Evolutionary conservation across 35 echinoderm and acorn worm genomes (phyloP).

Genomic region (Amphiura filiformis): DNA sequence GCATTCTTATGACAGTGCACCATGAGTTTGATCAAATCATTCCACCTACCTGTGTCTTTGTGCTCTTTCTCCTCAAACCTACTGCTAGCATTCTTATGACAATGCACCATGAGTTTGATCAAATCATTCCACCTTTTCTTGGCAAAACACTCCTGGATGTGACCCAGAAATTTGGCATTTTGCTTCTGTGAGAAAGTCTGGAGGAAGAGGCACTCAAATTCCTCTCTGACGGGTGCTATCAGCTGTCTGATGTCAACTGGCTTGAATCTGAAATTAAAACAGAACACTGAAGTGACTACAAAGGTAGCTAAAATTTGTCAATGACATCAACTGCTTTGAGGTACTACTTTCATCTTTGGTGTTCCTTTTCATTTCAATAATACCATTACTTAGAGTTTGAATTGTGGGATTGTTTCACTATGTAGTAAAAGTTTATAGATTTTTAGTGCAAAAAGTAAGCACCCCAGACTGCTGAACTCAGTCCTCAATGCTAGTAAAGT

Average conservation of each 20-base stretch:
- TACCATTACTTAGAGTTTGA: not conserved
- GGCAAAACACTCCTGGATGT: conserved; percentile 81
- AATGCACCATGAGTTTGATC: conserved; percentile 76
- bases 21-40: too few species aligned
- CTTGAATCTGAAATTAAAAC: conserved; percentile 63
- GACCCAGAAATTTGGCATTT: conserved; percentile 77
- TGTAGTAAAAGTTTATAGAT: too few species aligned
- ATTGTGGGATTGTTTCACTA: too few species aligned
- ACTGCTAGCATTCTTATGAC: conserved; percentile 46
- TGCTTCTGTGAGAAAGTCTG: conserved; percentile 79
- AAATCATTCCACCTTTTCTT: conserved; percentile 63
- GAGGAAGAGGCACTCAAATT: conserved; percentile 69
- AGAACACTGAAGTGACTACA: too few species aligned
- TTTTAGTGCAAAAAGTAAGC: too few species aligned
- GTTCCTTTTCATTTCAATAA: too few species aligned
- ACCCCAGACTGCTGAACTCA: too few species aligned
- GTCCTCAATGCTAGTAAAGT: too few species aligned
- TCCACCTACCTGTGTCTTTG: not conserved
- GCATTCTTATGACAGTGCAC: too few species aligned
- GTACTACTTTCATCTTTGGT: not conserved
- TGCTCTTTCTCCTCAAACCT: conserved; percentile 25
- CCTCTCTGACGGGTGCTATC: conserved; percentile 68
- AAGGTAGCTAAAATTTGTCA: not conserved
- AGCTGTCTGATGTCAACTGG: conserved; percentile 87
- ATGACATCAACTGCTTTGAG: not conserved